phyloP scores from a whole-genome alignment of 1,140 invertebrate species.

The Drosophila orena region DNA sequence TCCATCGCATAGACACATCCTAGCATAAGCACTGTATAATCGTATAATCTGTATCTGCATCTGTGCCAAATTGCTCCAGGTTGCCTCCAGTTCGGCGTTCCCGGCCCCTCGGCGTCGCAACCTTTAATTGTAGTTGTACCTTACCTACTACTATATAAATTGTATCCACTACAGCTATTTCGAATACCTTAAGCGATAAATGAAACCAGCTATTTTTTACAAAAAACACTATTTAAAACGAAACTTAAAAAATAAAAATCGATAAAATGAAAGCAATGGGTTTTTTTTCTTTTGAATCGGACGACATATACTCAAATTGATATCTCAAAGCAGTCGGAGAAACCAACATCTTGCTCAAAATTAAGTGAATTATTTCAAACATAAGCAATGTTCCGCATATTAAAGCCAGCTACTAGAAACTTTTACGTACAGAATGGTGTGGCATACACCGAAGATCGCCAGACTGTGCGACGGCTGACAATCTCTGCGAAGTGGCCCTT shows the following conservation, averaged over 20 bases:
- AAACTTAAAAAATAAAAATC: slow-evolving; percentile 51
- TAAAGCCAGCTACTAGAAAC: background rate
- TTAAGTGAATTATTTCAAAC: too few relatives aligned
- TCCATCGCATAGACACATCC: slow-evolving; percentile 38
- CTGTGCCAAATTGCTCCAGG: slow-evolving; percentile 73
- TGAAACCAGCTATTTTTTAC: slow-evolving; percentile 54
- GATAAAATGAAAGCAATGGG: slow-evolving; percentile 8
- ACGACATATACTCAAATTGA: too few relatives aligned
- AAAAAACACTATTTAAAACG: slow-evolving; percentile 52
- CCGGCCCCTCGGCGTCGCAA: slow-evolving; percentile 15
- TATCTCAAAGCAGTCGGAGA: background rate
- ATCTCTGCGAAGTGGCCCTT: background rate
- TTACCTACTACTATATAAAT: slow-evolving; percentile 49
- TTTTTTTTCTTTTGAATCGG: too few relatives aligned
- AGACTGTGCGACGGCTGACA: background rate
- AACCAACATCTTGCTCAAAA: background rate
- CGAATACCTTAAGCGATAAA: slow-evolving; percentile 48
- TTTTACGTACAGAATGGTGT: background rate
- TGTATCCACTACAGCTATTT: slow-evolving; percentile 60
- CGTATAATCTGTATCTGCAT: slow-evolving; percentile 43
- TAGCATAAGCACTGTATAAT: slow-evolving; percentile 41
- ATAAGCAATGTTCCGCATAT: background rate
- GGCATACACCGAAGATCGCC: background rate
- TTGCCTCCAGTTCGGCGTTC: slow-evolving; percentile 17
- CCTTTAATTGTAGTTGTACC: slow-evolving; percentile 60